A percentile compares a stretch with the other conserved stretches of the same genome.
phyloP scores from a whole-genome alignment of 2,888 invertebrate genomes.

The Aplocera efformata region DNA sequence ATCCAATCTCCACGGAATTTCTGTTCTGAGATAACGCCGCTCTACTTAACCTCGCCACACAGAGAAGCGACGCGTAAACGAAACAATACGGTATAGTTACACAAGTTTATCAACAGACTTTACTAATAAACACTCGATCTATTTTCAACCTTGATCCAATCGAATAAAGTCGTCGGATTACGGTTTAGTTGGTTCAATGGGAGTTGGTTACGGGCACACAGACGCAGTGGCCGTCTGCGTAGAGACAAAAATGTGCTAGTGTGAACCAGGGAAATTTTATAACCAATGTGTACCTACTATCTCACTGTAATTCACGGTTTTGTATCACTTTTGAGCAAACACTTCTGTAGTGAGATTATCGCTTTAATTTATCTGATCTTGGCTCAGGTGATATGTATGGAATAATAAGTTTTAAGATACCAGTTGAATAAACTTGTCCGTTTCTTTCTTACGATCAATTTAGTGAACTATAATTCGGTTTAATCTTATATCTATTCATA shows the following conservation, averaged over 20 bases:
- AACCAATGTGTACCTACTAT: constrained; percentile 55
- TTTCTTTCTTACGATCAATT: no score
- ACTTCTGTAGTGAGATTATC: constrained; percentile 56
- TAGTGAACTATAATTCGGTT: no score
- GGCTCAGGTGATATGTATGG: constrained; percentile 33
- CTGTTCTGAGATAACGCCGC: constrained; percentile 78
- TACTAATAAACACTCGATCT: constrained; percentile 27
- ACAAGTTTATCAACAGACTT: constrained; percentile 59
- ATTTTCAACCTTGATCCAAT: constrained; percentile 35
- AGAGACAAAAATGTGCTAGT: constrained; percentile 58
- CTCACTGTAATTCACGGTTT: constrained; percentile 67
- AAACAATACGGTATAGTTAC: constrained; percentile 78
- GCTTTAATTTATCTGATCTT: constrained; percentile 53
- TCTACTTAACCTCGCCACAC: constrained; percentile 80
- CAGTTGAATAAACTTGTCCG: constrained; percentile 10
- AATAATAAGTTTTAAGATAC: constrained; percentile 17
- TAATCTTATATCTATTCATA: no score
- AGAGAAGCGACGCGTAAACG: constrained; percentile 76
- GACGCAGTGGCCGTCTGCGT: constrained; percentile 44
- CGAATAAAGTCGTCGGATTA: constrained; percentile 35
- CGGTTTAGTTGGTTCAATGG: constrained; percentile 35
- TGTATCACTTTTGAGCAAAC: constrained; percentile 69
- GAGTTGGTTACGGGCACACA: constrained; percentile 60
- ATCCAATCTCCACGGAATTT: constrained; percentile 70
- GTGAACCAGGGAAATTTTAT: constrained; percentile 74